A percentile compares a stretch with the other conserved stretches of the same genome.
Evolutionary conservation across 2,888 invertebrate genomes (phyloP).

Genomic region (Crepidodera aurea): DNA sequence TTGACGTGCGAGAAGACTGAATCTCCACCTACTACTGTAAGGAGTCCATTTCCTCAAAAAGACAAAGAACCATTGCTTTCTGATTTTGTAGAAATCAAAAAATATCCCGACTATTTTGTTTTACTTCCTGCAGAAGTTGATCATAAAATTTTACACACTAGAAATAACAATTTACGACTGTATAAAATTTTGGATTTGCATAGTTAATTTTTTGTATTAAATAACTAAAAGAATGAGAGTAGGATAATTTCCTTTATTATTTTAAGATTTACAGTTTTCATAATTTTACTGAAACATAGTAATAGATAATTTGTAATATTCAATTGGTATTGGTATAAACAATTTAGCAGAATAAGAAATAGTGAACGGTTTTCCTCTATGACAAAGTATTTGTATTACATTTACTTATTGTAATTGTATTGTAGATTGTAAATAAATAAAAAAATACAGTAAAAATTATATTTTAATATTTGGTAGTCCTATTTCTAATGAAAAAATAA

Average conservation of each 20-base stretch:
- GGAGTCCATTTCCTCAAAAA: slow-evolving; percentile 44
- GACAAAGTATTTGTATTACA: too few relatives aligned
- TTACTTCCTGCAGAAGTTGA: slow-evolving; percentile 38
- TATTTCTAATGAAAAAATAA: too few relatives aligned
- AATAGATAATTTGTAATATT: background rate
- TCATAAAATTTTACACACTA: slow-evolving; percentile 23
- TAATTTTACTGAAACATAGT: too few relatives aligned
- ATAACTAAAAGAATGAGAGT: too few relatives aligned
- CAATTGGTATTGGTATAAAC: background rate
- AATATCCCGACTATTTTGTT: slow-evolving; percentile 35
- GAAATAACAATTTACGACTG: slow-evolving; percentile 38
- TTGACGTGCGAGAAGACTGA: slow-evolving; percentile 37
- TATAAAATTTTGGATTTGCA: slow-evolving; percentile 36
- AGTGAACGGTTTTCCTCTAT: too few relatives aligned
- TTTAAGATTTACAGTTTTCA: background rate
- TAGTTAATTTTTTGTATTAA: slow-evolving; percentile 3
- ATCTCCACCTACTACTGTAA: slow-evolving; percentile 32
- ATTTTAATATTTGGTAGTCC: too few relatives aligned
- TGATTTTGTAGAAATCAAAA: slow-evolving; percentile 42
- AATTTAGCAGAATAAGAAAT: too few relatives aligned
- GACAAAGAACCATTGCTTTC: slow-evolving; percentile 46
- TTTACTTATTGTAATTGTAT: too few relatives aligned
- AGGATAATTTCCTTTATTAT: too few relatives aligned
- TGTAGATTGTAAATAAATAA: too few relatives aligned
- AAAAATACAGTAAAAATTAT: too few relatives aligned